Evolutionary conservation across 2,113 vertebrate genomes (phyloP).

Genomic region (Labeo rohita): DNA sequence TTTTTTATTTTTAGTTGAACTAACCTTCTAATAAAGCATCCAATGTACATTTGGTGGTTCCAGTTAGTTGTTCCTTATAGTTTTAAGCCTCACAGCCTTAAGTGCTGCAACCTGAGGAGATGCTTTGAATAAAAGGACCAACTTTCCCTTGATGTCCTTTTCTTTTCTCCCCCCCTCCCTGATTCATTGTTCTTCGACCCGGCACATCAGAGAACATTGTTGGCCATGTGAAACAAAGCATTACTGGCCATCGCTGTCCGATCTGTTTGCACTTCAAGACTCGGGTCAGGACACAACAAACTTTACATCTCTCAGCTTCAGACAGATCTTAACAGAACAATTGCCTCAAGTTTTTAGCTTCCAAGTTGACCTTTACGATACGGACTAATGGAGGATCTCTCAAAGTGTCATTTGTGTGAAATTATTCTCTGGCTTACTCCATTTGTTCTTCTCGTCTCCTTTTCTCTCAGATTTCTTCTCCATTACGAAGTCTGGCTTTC

Average conservation of each 20-base stretch:
- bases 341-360: neutral
- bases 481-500: constrained; percentile 28
- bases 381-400: constrained; percentile 3
- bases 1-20: no score
- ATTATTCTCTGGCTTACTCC: neutral
- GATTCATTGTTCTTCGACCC: constrained; percentile 54
- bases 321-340: neutral
- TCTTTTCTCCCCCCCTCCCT: neutral
- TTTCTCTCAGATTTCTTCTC: constrained; percentile 36
- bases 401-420: neutral
- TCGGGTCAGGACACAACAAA: constrained; percentile 36
- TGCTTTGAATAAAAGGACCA: neutral
- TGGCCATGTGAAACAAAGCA: constrained; percentile 61
- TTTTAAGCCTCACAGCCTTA: neutral
- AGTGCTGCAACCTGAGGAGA: neutral
- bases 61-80: neutral
- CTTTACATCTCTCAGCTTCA: constrained; percentile 43
- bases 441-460: neutral
- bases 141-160: constrained; percentile 8
- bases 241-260: constrained; percentile 61
- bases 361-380: neutral
- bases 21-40: neutral
- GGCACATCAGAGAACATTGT: constrained; percentile 46
- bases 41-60: neutral
- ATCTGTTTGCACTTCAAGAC: constrained; percentile 49